Percentiles rank a stretch among this genome's conserved stretches.
Evolutionary conservation across 2,113 vertebrate species (phyloP).

Genomic region (Halcyon malimbica): DNA sequence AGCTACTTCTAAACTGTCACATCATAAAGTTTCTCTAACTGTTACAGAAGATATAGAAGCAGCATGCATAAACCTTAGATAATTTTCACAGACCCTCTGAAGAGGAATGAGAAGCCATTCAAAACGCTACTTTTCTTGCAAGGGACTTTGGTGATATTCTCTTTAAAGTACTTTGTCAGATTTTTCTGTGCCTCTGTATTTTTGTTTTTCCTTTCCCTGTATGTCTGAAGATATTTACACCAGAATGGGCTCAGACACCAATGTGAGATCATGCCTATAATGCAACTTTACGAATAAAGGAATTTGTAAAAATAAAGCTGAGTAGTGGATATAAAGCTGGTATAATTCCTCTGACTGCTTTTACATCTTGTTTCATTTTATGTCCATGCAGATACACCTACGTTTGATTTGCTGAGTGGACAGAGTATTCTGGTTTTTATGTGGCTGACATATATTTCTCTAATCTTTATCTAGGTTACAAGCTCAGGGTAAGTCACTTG

Average conservation of each 20-base stretch:
- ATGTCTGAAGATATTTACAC: background rate
- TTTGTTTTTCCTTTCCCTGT: background rate
- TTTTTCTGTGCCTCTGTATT: background rate
- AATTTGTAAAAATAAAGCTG: background rate
- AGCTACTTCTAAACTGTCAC: constrained; percentile 20
- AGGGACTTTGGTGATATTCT: background rate
- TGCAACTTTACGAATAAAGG: background rate
- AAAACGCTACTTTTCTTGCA: background rate
- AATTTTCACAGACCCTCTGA: constrained; percentile 36
- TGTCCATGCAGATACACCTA: background rate
- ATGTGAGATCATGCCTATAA: background rate
- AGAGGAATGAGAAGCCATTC: background rate
- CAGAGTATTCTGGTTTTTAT: background rate
- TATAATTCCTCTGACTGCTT: background rate
- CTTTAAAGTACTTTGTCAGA: background rate
- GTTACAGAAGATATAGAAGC: constrained; percentile 7
- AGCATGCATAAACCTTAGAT: constrained; percentile 38
- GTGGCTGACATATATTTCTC: background rate
- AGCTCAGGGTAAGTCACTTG: background rate
- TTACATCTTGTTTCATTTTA: background rate
- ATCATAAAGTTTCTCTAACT: constrained; percentile 21
- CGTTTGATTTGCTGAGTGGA: background rate
- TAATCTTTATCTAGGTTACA: background rate
- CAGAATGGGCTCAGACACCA: background rate
- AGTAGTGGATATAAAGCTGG: background rate